Evolutionary conservation across 53 echinoderm and acorn worm genomes (phyloP).

Genomic region (Paracentrotus lividus): DNA sequence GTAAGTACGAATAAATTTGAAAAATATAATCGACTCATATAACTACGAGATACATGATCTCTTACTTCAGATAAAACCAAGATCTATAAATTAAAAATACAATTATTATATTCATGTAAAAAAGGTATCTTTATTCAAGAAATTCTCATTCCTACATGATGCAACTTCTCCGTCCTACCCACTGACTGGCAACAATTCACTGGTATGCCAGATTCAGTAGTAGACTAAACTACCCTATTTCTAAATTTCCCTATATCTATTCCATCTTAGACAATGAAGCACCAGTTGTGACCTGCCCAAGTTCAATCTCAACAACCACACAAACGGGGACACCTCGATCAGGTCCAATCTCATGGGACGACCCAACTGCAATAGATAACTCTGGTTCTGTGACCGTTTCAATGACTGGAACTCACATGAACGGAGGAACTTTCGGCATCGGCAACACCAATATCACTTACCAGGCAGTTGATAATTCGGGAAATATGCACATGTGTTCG

Average conservation of each 20-base stretch:
- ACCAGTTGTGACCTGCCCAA: conserved; percentile 17
- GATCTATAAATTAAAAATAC: too few species aligned
- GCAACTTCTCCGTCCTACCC: too few species aligned
- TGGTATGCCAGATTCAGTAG: neutral
- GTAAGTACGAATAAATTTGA: too few species aligned
- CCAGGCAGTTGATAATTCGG: conserved; percentile 29
- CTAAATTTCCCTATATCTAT: neutral
- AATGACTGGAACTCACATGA: neutral
- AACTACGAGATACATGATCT: too few species aligned
- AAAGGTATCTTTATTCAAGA: too few species aligned
- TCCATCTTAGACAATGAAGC: conserved; percentile 3
- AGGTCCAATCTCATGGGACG: conserved; percentile 28
- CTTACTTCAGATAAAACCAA: too few species aligned
- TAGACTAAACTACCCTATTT: neutral
- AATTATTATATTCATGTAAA: too few species aligned
- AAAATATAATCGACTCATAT: too few species aligned
- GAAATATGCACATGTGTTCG: neutral
- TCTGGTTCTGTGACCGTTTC: conserved; percentile 34
- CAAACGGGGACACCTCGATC: conserved; percentile 6
- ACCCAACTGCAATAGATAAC: conserved; percentile 40
- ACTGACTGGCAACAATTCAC: too few species aligned
- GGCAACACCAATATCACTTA: conserved; percentile 10
- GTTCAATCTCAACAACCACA: neutral
- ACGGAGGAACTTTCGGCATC: conserved; percentile 42
- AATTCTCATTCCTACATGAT: too few species aligned